Base-by-base conservation (phyloP, 2,113 vertebrate genomes). In the Asarcornis scutulata region DNA sequence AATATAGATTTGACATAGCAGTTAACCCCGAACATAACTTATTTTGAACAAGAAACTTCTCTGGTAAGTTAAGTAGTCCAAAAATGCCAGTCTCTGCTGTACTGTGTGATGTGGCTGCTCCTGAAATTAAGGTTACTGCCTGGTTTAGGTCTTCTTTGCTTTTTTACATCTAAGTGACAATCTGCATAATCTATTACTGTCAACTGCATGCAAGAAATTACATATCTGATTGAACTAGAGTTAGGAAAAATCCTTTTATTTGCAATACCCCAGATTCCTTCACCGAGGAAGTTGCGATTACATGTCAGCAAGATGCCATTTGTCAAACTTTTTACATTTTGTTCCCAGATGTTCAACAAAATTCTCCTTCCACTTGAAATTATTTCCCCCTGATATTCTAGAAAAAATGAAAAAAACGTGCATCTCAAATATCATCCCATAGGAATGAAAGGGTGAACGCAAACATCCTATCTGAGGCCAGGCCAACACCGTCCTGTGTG, bases 301-400 rank as follows among this genome's bases (percentile, higher is more conserved):
- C 81, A 84, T 83, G 92, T 93, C 93, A 96, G 66, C 52, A 93
- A 94, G 73, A 93, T 63, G 92, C 74, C 68, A 90, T 86, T 93
- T 87, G 92, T 94, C 91, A 94, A 92, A 95, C 53, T 80, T 89
- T 52, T 62, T 58, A 74, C 87, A 92, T 91, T 96, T 86, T 88
- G 46, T 53, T 93, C 83, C 93, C 91, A 95, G 95, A 96, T 88
- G 88, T 95, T 93, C 56, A 48, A 67, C 14, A 88, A 88, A 95
- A 83, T 69, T 83, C 91, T 62, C 83, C 79, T n/a, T 72, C 81
- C 74, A 83, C 69, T 83, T 74, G 21, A 76, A 95, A 92, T 93
- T 52, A 85, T 87, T 89, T 85, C 20, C 59, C 83, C 63, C 81
- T 82, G 71, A 87, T 93, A 83, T 69, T 85, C 55, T 48, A 84